Evolutionary conservation across 2,113 vertebrate species (phyloP).

Genomic region (Galbula dea): DNA sequence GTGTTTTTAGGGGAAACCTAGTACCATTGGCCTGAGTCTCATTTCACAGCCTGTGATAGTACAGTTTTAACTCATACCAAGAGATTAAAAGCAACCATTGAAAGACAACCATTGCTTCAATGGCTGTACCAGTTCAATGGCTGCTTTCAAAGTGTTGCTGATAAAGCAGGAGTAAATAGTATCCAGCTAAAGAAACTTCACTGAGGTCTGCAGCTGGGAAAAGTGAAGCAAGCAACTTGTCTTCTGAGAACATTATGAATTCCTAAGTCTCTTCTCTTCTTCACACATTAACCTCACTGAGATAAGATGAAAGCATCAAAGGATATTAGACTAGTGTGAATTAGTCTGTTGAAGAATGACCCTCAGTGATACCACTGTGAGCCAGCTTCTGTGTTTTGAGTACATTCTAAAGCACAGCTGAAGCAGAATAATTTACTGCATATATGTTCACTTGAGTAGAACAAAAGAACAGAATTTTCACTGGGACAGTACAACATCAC

Average conservation of each 20-base stretch:
- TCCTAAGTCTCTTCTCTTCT: neutral
- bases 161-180: neutral
- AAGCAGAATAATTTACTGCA: neutral
- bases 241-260: accelerated
- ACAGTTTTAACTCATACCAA: neutral
- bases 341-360: neutral
- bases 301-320: neutral
- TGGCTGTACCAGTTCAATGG: neutral
- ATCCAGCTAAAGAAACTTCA: neutral
- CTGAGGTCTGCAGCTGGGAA: neutral
- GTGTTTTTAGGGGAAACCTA: neutral
- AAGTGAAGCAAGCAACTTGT: neutral
- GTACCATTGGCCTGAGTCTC: neutral
- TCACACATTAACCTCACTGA: neutral
- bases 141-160: neutral
- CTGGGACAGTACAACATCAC: neutral
- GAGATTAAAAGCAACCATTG: neutral
- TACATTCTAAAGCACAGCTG: neutral
- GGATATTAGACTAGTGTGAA: neutral
- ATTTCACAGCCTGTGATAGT: neutral
- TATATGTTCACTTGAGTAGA: neutral
- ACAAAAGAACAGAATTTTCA: neutral
- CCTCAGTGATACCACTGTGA: neutral
- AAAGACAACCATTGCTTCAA: neutral
- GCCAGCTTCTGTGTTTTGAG: neutral